phyloP scores from a whole-genome alignment of 1,140 invertebrate genomes.

The Ylistrum balloti region DNA sequence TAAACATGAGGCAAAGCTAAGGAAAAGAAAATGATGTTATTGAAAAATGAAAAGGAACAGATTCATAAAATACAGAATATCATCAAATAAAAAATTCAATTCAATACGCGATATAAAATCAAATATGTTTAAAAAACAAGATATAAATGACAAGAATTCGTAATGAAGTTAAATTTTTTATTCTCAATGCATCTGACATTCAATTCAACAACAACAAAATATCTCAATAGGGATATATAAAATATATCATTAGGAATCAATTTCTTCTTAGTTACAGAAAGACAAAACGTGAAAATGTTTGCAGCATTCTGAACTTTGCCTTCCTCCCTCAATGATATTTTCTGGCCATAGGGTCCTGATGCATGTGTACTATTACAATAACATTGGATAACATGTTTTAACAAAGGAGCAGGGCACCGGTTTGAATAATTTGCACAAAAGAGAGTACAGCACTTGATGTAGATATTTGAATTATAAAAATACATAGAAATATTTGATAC shows the following conservation, averaged over 20 bases:
- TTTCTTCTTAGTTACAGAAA: background rate
- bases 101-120: no score
- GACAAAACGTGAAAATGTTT: background rate
- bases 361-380: background rate
- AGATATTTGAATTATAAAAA: background rate
- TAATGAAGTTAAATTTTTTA: background rate
- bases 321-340: background rate
- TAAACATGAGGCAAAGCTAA: no score
- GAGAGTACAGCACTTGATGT: background rate
- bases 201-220: background rate
- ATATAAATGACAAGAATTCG: background rate
- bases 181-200: background rate
- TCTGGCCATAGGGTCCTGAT: background rate
- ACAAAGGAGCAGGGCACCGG: no score
- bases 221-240: slow-evolving; percentile 20
- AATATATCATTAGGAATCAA: background rate
- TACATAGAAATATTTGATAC: background rate
- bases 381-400: background rate
- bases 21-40: no score
- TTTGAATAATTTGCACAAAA: background rate
- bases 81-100: no score
- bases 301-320: background rate
- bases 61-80: no score
- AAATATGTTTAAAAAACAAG: background rate
- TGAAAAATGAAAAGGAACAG: no score